These are phyloP conservation scores for Gallinago nigripennis DNA, from an alignment of 2,797 vertebrate species.

Conservation along the genomic window DNA sequence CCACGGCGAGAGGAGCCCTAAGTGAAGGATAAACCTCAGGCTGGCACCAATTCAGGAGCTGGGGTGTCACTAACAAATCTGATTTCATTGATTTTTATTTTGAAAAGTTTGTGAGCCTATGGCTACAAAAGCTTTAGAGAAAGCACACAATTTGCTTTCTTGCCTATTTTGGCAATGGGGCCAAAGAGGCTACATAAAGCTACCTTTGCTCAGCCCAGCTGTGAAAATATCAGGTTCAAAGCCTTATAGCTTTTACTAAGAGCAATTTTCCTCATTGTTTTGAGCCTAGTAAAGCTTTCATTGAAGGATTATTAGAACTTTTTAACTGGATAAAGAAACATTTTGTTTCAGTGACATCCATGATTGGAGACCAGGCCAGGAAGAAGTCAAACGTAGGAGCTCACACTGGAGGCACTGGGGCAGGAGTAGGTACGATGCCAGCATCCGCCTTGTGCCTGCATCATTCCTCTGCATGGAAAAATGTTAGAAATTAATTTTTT, in stretches of 20 bases:
- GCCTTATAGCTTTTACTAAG: not conserved
- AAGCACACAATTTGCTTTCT: not conserved
- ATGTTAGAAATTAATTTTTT: not conserved
- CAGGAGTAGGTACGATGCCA: not conserved
- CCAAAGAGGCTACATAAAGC: not conserved
- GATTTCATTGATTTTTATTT: not conserved
- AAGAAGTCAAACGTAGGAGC: fast-evolving
- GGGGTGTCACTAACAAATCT: fast-evolving
- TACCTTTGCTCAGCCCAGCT: not conserved
- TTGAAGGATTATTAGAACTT: not conserved
- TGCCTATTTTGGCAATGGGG: not conserved
- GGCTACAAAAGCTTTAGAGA: not conserved
- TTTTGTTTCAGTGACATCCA: not conserved
- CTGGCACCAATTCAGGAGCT: not conserved
- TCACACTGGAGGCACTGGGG: not conserved
- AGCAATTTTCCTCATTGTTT: not conserved
- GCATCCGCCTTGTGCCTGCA: fast-evolving
- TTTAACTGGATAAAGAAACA: not conserved
- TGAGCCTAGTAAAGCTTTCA: not conserved
- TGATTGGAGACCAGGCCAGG: not conserved
- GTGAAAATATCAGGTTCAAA: not conserved
- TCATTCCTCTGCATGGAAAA: fast-evolving
- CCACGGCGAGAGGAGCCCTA: not conserved
- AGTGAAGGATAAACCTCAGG: not conserved
- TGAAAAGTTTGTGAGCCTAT: not conserved